phyloP scores from a whole-genome alignment of 1,140 invertebrate genomes.

The Zaprionus capensis region DNA sequence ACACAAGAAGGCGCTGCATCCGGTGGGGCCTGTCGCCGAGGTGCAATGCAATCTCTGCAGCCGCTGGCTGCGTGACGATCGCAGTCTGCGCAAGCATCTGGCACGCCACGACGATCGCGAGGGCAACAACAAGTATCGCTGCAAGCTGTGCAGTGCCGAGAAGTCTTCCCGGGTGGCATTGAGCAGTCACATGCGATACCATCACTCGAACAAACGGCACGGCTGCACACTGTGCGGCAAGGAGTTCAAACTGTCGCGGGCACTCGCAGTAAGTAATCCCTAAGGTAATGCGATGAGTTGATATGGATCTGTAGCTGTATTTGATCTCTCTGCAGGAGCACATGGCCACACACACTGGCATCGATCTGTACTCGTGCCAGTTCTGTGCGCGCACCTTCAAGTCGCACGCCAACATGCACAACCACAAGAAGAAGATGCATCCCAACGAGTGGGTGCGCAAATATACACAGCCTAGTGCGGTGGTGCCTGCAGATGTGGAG shows the following conservation, averaged over 20 bases:
- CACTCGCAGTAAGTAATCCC: conserved; percentile 53
- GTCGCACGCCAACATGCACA: conserved; percentile 80
- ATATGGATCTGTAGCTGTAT: no score
- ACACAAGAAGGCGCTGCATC: conserved; percentile 73
- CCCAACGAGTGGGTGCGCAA: conserved; percentile 76
- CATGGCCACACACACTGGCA: conserved; percentile 79
- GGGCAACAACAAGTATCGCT: conserved; percentile 66
- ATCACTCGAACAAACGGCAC: conserved; percentile 73
- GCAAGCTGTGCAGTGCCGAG: conserved; percentile 66
- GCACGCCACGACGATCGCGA: conserved; percentile 67
- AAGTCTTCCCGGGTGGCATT: conserved; percentile 74
- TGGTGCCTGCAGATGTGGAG: background rate
- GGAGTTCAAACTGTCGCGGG: conserved; percentile 69
- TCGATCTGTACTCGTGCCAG: conserved; percentile 73
- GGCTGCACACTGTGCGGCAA: conserved; percentile 73
- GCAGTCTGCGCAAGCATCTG: conserved; percentile 72
- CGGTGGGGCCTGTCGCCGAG: conserved; percentile 70
- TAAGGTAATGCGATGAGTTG: no score
- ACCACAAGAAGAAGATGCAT: conserved; percentile 81
- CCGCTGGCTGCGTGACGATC: conserved; percentile 76
- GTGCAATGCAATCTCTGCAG: conserved; percentile 70
- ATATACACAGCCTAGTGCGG: conserved; percentile 60
- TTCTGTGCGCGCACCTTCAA: conserved; percentile 78
- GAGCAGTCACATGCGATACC: conserved; percentile 74
- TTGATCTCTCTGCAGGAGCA: conserved; percentile 58